Conservation (phyloP, 1,140 invertebrate genomes). For the Aporrectodea caliginosa region DNA sequence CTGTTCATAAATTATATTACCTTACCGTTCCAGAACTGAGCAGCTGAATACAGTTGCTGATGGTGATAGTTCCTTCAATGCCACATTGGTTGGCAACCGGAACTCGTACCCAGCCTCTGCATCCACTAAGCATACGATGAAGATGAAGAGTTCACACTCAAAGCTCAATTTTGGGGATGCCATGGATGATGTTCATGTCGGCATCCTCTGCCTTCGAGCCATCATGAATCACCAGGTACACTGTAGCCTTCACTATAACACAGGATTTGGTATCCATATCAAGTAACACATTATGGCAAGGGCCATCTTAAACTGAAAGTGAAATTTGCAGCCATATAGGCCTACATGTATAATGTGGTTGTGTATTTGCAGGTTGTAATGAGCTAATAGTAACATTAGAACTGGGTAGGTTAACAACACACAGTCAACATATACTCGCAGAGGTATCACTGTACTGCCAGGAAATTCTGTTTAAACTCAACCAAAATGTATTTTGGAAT, state of each 20-base stretch:
- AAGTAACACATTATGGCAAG: too few species aligned
- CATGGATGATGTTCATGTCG: slow-evolving; percentile 97
- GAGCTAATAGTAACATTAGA: too few species aligned
- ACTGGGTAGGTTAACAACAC: too few species aligned
- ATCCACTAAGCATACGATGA: neutral
- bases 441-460: too few species aligned
- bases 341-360: neutral
- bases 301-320: neutral
- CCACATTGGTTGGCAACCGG: neutral
- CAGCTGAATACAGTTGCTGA: neutral
- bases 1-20: too few species aligned
- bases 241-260: neutral
- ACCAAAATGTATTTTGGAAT: too few species aligned
- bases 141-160: slow-evolving; percentile 25
- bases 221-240: slow-evolving; percentile 98
- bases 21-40: neutral
- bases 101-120: neutral
- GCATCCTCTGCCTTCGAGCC: slow-evolving; percentile 96
- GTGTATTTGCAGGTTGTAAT: too few species aligned
- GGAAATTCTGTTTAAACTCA: too few species aligned
- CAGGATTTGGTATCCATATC: too few species aligned
- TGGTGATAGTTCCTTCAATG: neutral
- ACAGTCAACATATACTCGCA: too few species aligned
- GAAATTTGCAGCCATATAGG: neutral
- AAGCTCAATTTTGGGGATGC: slow-evolving; percentile 92